Evolutionary conservation across 2,797 vertebrate species (phyloP).

Genomic region (Sarcophilus harrisii): DNA sequence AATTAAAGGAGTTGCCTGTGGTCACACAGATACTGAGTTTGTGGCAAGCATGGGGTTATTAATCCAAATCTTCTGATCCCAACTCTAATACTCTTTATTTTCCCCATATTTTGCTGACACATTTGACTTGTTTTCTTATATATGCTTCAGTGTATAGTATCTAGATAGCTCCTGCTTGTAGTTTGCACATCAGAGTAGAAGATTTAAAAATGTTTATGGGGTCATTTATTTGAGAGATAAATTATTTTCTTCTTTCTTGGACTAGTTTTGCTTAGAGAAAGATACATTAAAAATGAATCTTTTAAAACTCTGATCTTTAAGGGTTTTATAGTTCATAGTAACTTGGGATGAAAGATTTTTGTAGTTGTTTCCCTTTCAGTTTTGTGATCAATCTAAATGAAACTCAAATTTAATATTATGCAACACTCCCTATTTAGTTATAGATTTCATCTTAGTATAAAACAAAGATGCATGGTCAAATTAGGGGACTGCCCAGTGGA

Average conservation of each 20-base stretch:
- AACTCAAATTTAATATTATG: neutral
- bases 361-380: neutral
- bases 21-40: neutral
- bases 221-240: neutral
- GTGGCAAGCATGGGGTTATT: neutral
- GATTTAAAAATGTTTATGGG: neutral
- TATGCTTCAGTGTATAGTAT: neutral
- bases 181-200: neutral
- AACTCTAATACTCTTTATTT: neutral
- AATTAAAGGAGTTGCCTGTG: neutral
- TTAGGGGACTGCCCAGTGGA: neutral
- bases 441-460: neutral
- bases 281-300: neutral
- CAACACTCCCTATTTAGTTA: neutral
- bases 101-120: neutral
- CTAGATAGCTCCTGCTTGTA: neutral
- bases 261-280: neutral
- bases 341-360: neutral
- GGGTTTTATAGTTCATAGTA: neutral
- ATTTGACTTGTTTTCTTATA: neutral
- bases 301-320: neutral
- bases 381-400: neutral
- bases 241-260: neutral
- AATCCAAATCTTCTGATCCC: neutral
- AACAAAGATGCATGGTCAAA: neutral